A percentile compares a stretch with the other conserved stretches of the same genome.
These are phyloP conservation scores for Coluber constrictor DNA, from an alignment of 2,797 vertebrate species.

Conservation along the genomic window DNA sequence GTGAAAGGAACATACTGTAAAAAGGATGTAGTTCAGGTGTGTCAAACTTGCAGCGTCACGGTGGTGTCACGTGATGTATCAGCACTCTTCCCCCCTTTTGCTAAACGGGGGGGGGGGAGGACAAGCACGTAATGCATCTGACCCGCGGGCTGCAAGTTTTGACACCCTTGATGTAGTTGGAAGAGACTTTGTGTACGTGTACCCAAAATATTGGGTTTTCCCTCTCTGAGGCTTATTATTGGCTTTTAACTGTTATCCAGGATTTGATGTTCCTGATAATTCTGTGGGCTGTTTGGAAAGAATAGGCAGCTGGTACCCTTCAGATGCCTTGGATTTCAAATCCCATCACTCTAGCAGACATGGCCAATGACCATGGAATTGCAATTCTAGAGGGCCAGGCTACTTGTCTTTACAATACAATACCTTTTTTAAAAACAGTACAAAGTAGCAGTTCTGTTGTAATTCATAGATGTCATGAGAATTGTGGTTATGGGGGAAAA, in stretches of 20 bases:
- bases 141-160: no score
- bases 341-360: not conserved
- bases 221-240: not conserved
- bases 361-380: not conserved
- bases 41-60: no score
- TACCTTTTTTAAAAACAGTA: not conserved
- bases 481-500: not conserved
- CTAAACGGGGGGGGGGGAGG: no score
- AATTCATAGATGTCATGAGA: not conserved
- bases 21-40: not conserved
- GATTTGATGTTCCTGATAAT: not conserved
- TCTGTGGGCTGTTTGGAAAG: not conserved
- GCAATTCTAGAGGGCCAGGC: not conserved
- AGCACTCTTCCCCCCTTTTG: accelerated
- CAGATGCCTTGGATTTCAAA: not conserved
- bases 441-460: not conserved
- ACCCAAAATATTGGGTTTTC: not conserved
- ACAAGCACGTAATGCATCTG: no score
- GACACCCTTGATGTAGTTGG: not conserved
- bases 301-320: not conserved
- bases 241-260: not conserved
- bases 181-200: not conserved
- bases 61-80: no score
- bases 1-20: not conserved
- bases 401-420: no score